Percentiles rank a stretch among this genome's conserved stretches.
These are phyloP conservation scores for Ictalurus furcatus DNA, from an alignment of 2,113 vertebrate genomes.

Conservation along the genomic window DNA sequence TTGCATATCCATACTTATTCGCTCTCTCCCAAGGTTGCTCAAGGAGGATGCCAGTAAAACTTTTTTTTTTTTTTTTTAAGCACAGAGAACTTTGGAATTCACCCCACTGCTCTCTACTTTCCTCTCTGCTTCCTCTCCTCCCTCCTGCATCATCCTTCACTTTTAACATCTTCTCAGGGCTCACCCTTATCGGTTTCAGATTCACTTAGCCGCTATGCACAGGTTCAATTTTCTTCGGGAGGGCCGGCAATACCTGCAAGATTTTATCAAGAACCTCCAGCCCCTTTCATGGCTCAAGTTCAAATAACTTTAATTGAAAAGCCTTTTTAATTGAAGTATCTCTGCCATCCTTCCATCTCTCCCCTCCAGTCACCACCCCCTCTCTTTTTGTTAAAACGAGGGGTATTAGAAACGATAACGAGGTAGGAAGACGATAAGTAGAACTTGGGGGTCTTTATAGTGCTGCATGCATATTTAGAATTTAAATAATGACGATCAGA, in stretches of 20 bases:
- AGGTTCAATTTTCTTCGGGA: constrained; percentile 67
- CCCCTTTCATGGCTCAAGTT: constrained; percentile 66
- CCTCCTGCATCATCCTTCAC: constrained; percentile 27
- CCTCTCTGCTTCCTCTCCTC: constrained; percentile 30
- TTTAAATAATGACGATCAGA: constrained; percentile 37
- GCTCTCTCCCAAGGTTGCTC: constrained; percentile 39
- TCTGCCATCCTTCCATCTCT: constrained; percentile 52
- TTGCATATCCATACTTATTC: constrained; percentile 30
- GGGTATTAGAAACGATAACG: constrained; percentile 56
- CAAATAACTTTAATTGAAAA: constrained; percentile 75
- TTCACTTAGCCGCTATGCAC: constrained; percentile 73
- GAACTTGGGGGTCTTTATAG: constrained; percentile 57
- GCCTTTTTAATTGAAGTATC: constrained; percentile 71
- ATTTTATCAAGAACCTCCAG: constrained; percentile 70
- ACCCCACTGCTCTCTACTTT: constrained; percentile 1
- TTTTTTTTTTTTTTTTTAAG: neutral
- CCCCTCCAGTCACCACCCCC: constrained; percentile 31
- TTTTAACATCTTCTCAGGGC: constrained; percentile 58
- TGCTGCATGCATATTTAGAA: constrained; percentile 54
- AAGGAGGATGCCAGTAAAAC: constrained; percentile 23
- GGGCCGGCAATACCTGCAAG: constrained; percentile 63
- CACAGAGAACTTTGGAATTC: constrained; percentile 6
- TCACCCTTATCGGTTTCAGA: constrained; percentile 69
- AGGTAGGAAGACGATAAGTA: constrained; percentile 30
- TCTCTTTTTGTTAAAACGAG: constrained; percentile 34